phyloP scores from a whole-genome alignment of 2,888 invertebrate species.

The Sceliomorpha sp. region DNA sequence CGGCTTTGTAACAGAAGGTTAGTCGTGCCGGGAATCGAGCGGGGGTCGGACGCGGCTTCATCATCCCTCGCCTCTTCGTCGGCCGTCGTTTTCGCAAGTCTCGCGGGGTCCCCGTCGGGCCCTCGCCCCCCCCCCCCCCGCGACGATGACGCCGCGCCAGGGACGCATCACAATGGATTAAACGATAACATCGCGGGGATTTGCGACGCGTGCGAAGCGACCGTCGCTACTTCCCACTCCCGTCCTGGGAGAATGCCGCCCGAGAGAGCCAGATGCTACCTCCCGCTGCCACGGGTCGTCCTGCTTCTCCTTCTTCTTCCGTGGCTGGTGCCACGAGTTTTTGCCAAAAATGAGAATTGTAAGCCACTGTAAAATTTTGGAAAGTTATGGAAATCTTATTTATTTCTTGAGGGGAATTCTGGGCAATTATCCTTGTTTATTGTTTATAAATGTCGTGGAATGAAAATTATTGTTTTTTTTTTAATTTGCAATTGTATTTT shows the following conservation, averaged over 20 bases:
- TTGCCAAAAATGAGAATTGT: constrained; percentile 71
- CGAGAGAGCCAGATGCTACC: constrained; percentile 47
- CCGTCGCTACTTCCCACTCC: neutral
- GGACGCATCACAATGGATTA: constrained; percentile 15
- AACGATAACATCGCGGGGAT: constrained; percentile 1
- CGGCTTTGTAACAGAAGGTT: constrained; percentile 35
- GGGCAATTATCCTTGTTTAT: too few species aligned
- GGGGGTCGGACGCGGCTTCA: constrained; percentile 52
- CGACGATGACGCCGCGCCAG: constrained; percentile 9
- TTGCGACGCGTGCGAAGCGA: neutral
- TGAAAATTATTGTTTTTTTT: too few species aligned
- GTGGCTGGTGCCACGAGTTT: constrained; percentile 52
- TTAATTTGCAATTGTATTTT: too few species aligned
- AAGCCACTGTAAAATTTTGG: constrained; percentile 53
- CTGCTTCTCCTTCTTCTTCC: constrained; percentile 55
- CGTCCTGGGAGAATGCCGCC: constrained; percentile 45
- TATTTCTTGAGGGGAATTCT: too few species aligned
- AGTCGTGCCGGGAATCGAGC: constrained; percentile 52
- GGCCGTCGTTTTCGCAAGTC: constrained; percentile 50
- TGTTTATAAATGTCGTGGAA: too few species aligned
- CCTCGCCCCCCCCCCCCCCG: constrained; percentile 17
- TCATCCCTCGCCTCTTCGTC: constrained; percentile 14
- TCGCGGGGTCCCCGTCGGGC: constrained; percentile 20
- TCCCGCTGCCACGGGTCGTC: constrained; percentile 40
- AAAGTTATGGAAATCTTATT: too few species aligned